Percentiles rank a stretch among this genome's conserved stretches.
These are phyloP conservation scores for Neoarius graeffei DNA, from an alignment of 2,113 vertebrate species.

Conservation along the genomic window DNA sequence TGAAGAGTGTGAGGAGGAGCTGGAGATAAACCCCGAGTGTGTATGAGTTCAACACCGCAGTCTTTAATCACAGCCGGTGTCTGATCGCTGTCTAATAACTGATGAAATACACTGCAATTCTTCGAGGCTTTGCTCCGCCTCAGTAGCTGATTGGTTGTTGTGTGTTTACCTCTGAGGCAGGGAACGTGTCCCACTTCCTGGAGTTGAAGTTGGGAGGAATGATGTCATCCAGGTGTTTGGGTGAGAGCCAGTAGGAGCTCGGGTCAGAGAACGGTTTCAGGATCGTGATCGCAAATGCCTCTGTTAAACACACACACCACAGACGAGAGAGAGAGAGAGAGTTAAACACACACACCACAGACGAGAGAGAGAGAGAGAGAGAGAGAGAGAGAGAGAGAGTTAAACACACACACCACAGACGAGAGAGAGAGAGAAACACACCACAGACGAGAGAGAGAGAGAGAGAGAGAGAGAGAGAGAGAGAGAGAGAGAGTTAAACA, in stretches of 20 bases:
- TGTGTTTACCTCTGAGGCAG: constrained; percentile 74
- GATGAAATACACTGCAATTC: neutral
- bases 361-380: no score
- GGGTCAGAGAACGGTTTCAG: constrained; percentile 74
- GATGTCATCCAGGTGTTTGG: constrained; percentile 76
- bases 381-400: no score
- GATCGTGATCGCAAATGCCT: constrained; percentile 77
- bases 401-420: no score
- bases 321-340: neutral
- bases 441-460: no score
- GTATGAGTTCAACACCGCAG: neutral
- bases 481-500: no score
- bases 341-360: neutral
- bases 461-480: no score
- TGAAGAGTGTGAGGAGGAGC: neutral
- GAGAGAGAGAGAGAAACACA: no score
- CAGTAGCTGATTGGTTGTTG: neutral
- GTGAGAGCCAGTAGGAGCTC: constrained; percentile 77
- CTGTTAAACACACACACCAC: constrained; percentile 62
- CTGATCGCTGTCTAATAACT: neutral
- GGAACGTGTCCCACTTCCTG: constrained; percentile 72
- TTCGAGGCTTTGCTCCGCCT: no score
- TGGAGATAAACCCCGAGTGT: neutral
- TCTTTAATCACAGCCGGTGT: constrained; percentile 54
- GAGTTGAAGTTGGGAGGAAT: constrained; percentile 79